These are phyloP conservation scores for Pseudochromis fuscus DNA, from an alignment of 2,797 vertebrate species.

Conservation along the genomic window DNA sequence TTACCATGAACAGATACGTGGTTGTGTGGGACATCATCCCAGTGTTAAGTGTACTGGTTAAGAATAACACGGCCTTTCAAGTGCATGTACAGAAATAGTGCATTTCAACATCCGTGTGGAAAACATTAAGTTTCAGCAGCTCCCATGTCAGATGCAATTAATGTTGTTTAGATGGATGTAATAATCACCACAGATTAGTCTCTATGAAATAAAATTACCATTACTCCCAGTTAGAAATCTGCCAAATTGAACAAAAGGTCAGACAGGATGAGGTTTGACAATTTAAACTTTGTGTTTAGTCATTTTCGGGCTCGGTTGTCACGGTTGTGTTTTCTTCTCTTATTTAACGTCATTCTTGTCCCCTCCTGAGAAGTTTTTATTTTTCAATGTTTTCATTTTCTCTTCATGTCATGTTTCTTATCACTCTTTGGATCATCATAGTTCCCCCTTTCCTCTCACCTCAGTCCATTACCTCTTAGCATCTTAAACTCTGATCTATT, in stretches of 20 bases:
- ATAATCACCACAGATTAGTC: not conserved
- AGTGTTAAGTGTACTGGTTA: no score
- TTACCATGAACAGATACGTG: no score
- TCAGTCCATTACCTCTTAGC: not conserved
- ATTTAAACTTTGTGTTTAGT: not conserved
- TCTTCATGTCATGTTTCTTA: no score
- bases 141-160: not conserved
- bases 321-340: not conserved
- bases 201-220: not conserved
- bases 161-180: no score
- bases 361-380: not conserved
- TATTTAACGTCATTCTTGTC: not conserved
- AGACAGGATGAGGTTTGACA: not conserved
- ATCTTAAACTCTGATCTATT: conserved; percentile 4
- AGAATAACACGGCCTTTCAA: no score
- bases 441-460: no score
- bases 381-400: not conserved
- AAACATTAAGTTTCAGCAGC: not conserved
- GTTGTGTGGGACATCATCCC: no score
- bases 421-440: not conserved
- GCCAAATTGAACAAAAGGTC: not conserved
- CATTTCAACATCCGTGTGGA: no score
- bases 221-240: not conserved
- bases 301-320: not conserved
- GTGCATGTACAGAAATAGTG: no score